These are phyloP conservation scores for Allygus modestus DNA, from an alignment of 2,888 invertebrate genomes.

Conservation along the genomic window DNA sequence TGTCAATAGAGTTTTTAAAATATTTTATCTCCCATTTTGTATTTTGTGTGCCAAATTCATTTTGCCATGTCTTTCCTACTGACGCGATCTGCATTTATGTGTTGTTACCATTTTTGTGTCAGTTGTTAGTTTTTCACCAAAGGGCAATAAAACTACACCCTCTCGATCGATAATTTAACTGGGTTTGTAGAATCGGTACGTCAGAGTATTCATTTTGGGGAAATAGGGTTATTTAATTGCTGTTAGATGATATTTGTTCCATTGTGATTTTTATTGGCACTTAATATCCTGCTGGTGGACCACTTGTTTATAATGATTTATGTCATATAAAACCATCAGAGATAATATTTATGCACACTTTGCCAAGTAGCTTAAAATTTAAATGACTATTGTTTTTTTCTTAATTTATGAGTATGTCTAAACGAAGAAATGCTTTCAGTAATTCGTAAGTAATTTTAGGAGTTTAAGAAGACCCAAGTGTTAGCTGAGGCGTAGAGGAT, in stretches of 20 bases:
- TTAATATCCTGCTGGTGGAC: background rate
- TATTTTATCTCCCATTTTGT: background rate
- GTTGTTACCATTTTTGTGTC: slow-evolving; percentile 52
- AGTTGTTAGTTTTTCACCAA: background rate
- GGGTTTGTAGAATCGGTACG: background rate
- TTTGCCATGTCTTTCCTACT: slow-evolving; percentile 54
- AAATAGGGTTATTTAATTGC: background rate
- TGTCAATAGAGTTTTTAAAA: background rate
- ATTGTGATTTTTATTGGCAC: background rate
- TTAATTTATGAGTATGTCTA: background rate
- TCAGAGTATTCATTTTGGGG: background rate
- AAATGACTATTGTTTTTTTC: background rate
- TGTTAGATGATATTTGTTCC: background rate
- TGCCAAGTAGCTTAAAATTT: background rate
- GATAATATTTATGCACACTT: background rate
- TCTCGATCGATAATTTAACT: background rate
- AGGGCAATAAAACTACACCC: slow-evolving; percentile 9
- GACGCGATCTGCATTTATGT: slow-evolving; percentile 44
- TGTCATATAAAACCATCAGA: background rate
- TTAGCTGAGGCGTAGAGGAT: background rate
- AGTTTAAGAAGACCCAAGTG: background rate
- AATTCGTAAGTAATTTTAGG: background rate
- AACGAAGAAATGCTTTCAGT: slow-evolving; percentile 2
- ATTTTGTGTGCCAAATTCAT: slow-evolving; percentile 53
- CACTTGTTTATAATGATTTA: background rate